Conservation (phyloP, 30 jellyfish, hydroid and myxozoan species). For the Pelagia noctiluca region DNA sequence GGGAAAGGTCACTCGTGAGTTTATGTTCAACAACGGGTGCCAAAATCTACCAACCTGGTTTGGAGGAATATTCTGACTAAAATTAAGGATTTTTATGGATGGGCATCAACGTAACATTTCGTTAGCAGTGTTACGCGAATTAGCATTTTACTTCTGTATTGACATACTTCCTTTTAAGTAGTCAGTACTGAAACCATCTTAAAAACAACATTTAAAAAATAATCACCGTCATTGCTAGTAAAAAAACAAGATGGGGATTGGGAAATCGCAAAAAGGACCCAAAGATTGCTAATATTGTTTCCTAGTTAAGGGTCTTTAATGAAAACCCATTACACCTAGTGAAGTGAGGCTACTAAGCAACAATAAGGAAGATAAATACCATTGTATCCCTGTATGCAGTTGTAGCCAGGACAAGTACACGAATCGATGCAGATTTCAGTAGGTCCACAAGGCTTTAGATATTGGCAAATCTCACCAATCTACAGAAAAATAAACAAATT, state of each 20-base stretch:
- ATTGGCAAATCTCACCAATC: not conserved
- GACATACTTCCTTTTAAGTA: not conserved
- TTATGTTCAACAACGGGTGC: not conserved
- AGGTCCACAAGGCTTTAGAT: not conserved
- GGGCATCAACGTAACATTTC: too few relatives aligned
- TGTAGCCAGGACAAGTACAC: not conserved
- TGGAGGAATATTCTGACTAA: not conserved
- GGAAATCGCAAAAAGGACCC: not conserved
- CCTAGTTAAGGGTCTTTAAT: too few relatives aligned
- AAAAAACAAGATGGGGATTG: not conserved
- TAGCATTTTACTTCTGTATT: too few relatives aligned
- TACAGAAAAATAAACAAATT: too few relatives aligned
- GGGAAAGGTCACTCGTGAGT: not conserved
- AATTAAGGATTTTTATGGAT: too few relatives aligned
- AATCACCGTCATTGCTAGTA: not conserved
- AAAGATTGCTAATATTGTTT: too few relatives aligned
- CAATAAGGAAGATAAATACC: not conserved
- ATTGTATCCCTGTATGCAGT: not conserved
- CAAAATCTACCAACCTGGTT: not conserved
- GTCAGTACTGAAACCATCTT: not conserved
- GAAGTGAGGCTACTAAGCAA: not conserved
- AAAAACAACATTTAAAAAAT: too few relatives aligned
- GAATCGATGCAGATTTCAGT: not conserved
- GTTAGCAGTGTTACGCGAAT: not conserved
- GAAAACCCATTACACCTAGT: not conserved